phyloP scores from a whole-genome alignment of 1,140 invertebrate species.

The Plectrocnemia conspersa region DNA sequence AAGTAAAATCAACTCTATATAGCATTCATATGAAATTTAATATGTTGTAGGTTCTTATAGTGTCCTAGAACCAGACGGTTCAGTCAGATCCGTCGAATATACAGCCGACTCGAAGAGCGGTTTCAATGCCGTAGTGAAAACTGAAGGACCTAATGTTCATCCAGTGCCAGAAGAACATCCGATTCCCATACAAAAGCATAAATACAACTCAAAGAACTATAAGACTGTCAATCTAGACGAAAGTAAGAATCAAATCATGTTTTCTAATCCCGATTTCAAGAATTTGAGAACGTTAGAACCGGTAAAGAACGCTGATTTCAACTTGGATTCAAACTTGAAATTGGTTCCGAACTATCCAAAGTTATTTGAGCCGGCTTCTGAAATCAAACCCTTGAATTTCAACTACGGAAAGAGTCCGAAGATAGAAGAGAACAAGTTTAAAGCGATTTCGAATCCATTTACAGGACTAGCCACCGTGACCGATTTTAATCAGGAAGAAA shows the following conservation, averaged over 20 bases:
- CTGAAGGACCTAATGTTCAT: slow-evolving; percentile 51
- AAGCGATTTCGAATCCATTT: not conserved
- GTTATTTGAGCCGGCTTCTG: not conserved
- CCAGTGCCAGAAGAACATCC: slow-evolving; percentile 66
- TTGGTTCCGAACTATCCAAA: slow-evolving; percentile 19
- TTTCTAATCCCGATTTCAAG: slow-evolving; percentile 29
- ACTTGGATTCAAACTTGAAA: slow-evolving; percentile 10
- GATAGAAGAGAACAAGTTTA: not conserved
- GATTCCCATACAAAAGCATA: slow-evolving; percentile 16
- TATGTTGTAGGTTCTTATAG: slow-evolving; percentile 51
- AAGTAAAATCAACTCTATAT: no score
- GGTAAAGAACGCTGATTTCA: slow-evolving; percentile 20
- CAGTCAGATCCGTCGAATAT: slow-evolving; percentile 55
- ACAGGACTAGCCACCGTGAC: not conserved
- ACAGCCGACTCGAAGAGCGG: slow-evolving; percentile 58
- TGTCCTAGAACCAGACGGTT: slow-evolving; percentile 57
- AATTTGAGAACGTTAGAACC: slow-evolving; percentile 18
- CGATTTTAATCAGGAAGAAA: slow-evolving; percentile 12
- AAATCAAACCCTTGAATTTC: not conserved
- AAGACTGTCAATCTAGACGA: slow-evolving; percentile 3
- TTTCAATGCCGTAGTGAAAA: slow-evolving; percentile 62
- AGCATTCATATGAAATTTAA: no score
- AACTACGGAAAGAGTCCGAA: slow-evolving; percentile 17
- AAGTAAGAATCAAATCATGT: slow-evolving; percentile 19
- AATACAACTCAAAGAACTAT: slow-evolving; percentile 13